Evolutionary conservation across 2,888 invertebrate species (phyloP).

Genomic region (Amphipoea lucens): DNA sequence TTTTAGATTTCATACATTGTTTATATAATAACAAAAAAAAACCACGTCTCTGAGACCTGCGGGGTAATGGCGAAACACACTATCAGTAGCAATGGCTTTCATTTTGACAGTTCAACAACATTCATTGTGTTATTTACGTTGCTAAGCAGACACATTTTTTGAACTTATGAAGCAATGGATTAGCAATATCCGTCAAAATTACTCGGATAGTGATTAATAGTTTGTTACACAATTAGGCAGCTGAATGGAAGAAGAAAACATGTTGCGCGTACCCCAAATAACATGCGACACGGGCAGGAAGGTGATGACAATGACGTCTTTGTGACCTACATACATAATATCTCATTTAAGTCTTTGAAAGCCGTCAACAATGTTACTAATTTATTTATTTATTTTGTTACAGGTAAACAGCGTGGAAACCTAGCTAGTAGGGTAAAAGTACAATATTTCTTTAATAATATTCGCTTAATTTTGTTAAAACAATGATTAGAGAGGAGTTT

Average conservation of each 20-base stretch:
- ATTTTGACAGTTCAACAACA: neutral
- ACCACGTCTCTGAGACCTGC: neutral
- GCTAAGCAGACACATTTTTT: neutral
- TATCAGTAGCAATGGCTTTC: neutral
- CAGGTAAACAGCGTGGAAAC: conserved; percentile 38
- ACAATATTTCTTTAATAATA: neutral
- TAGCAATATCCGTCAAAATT: neutral
- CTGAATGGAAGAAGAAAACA: neutral
- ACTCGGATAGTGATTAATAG: neutral
- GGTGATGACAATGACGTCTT: neutral
- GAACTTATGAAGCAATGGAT: neutral
- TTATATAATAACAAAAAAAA: conserved; percentile 10
- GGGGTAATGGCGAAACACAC: neutral
- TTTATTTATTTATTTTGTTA: conserved; percentile 35
- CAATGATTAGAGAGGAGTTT: neutral
- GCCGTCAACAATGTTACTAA: neutral
- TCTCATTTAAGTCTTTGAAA: neutral
- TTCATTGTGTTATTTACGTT: neutral
- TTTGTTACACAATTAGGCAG: neutral
- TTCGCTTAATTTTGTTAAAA: neutral
- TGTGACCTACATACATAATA: neutral
- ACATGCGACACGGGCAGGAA: too few species aligned
- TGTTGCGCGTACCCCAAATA: neutral
- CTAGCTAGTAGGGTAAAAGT: conserved; percentile 8
- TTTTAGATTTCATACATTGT: conserved; percentile 14